Percentiles rank a stretch among this genome's conserved stretches.
phyloP scores from a whole-genome alignment of 2,888 invertebrate species.

The Hipparchia sbordonii region DNA sequence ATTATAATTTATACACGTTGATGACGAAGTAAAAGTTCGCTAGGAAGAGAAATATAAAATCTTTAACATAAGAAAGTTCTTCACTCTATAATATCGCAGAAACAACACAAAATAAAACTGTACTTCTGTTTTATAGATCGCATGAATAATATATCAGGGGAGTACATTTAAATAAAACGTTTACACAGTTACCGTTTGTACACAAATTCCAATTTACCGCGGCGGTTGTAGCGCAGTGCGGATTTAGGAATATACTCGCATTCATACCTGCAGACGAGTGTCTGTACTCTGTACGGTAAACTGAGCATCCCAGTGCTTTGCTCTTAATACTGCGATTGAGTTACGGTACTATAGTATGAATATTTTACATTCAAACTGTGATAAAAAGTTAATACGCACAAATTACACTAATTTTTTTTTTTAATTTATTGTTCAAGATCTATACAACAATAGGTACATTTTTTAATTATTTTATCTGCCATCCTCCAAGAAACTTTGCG shows the following conservation, averaged over 20 bases:
- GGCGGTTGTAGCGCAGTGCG: conserved; percentile 8
- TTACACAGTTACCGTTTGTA: conserved; percentile 11
- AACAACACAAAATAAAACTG: neutral
- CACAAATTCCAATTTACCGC: conserved; percentile 8
- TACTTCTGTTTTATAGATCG: conserved; percentile 12
- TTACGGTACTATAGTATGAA: neutral
- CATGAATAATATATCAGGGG: conserved; percentile 18
- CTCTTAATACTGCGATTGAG: conserved; percentile 3
- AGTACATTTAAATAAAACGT: conserved; percentile 23
- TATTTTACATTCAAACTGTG: too few relatives aligned
- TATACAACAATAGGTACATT: too few relatives aligned
- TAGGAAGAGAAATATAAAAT: too few relatives aligned
- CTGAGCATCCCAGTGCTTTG: neutral
- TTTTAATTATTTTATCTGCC: too few relatives aligned
- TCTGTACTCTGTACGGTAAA: neutral
- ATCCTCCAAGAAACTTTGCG: too few relatives aligned
- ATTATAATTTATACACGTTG: too few relatives aligned
- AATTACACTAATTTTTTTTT: too few relatives aligned
- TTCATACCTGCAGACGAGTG: neutral
- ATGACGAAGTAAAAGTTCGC: too few relatives aligned
- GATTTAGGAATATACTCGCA: neutral
- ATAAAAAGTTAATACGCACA: too few relatives aligned
- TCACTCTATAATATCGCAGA: neutral
- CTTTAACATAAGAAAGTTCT: too few relatives aligned
- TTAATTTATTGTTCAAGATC: too few relatives aligned